Base-by-base conservation (phyloP, 2,797 vertebrate species). In the Nannoperca obscura region DNA sequence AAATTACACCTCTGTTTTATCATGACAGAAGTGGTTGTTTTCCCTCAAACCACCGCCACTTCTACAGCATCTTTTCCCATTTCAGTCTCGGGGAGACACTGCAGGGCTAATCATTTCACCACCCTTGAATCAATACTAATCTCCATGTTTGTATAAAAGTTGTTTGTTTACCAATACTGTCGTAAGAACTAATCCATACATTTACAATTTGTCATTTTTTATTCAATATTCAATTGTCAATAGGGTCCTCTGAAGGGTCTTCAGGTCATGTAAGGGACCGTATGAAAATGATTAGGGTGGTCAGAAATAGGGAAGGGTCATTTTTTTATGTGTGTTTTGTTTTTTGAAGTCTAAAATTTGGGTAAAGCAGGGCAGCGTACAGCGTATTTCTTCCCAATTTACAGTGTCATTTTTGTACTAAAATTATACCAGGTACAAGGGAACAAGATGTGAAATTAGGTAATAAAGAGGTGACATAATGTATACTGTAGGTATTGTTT, bases 1-100 rank as follows among this genome's bases (percentile, higher is more conserved):
- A 49, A 61, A 50, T 36, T 2, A 64, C 50, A 59, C 12, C 44
- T 7, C 53, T 7, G 13, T 57, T 78, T 78, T 30, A 69, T 50
- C 44, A 22, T 49, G 54, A 50, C 55, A 42, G 17, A 40, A 7
- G 6, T 14, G 3, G 6, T 10, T 4, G 49, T 27, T 71, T 22
- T 44, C 24, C 14, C 36, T 44, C 14, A 27, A 30, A 30, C 42
- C 53, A 30, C 58, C 55, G 53, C 7, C 7, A 24, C 40, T 15
- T 38, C 59, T 11, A 47, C 9, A 30, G n/a, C 9, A 36, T 62
- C 5, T 59, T 64, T 68, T 54, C 8, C 15, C 42, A 47, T 63
- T 59, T 65, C 42, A 53, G 53, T 59, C 30, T 46, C 9, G 4
- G 0, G 15, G 36, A 52, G n/a, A 70, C 49, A 66, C 46, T n/a